Base-by-base conservation (phyloP, 2,888 invertebrate species). In the Eupithecia inturbata region DNA sequence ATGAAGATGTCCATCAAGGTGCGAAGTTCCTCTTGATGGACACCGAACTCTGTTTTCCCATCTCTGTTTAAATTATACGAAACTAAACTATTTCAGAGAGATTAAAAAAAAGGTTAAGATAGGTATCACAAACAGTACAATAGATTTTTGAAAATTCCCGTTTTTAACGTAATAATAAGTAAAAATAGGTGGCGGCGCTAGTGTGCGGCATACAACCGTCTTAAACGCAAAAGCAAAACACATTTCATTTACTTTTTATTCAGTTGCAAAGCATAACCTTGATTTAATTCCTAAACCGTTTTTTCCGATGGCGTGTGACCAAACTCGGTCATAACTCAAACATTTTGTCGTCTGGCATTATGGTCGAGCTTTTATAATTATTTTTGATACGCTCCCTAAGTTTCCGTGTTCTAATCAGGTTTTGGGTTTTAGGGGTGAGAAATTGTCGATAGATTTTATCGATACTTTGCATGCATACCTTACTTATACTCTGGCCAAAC, bases 271-370 rank as follows among this genome's bases (percentile, higher is more conserved):
- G 26, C 22, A 22, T 74, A 78, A 75, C 79, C 77, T 79, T 79
- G 76, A 76, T 71, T 68, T 39, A 60, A 41, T 36, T 67, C 39
- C 39, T 14, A 72, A n/a, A 26, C 3, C 62, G 62, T 62, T 70
- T 66, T 67, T n/a, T 68, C 64, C 71, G 71, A 79, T 82, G 79
- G 88, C 88, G 89, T 88, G 88, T 87, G 82, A 75, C 70, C 68
- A 74, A 36, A 64, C 71, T 69, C 72, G 79, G 82, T 82, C 78
- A 84, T 89, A 89, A 90, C 89, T 91, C 88, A 89, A 86, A 82
- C 89, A 89, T 93, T 92, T 92, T 92, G 92, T 92, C 90, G 89
- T 88, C 86, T 82, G 87, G 86, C 88, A 91, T 93, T 94, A 94
- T 93, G 92, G 85, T 92, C 92, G 93, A 82, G 87, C 86, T 87